Conservation (phyloP, 2,797 vertebrate species). For the Microctenopoma stevenorrisi region DNA sequence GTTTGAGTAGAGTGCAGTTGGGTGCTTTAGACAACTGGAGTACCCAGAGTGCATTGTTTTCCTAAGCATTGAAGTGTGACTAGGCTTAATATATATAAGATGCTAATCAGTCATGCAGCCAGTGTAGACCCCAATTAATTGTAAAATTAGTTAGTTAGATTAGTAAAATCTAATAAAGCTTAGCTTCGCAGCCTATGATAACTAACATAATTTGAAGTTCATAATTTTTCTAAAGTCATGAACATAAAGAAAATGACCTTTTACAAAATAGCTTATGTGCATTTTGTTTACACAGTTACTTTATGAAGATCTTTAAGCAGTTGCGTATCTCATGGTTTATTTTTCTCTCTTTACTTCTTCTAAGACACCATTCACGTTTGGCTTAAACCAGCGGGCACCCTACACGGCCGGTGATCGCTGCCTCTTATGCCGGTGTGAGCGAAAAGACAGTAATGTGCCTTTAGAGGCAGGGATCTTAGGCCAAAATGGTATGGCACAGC, state of each 20-base stretch:
- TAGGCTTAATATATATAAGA: neutral
- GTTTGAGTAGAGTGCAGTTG: constrained; percentile 23
- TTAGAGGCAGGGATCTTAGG: constrained; percentile 85
- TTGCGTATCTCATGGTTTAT: neutral
- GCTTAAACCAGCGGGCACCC: constrained; percentile 93
- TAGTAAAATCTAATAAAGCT: neutral
- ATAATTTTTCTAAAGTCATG: too few species aligned
- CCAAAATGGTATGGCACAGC: constrained; percentile 87
- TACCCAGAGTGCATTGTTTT: constrained; percentile 14
- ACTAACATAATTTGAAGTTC: neutral
- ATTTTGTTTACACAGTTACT: neutral
- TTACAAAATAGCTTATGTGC: neutral
- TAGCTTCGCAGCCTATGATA: too few species aligned
- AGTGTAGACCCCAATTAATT: neutral
- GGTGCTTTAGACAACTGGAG: constrained; percentile 13
- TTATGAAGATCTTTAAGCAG: neutral
- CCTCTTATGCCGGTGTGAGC: constrained; percentile 94
- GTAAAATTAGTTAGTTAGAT: too few species aligned
- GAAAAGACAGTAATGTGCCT: constrained; percentile 88
- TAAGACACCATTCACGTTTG: constrained; percentile 96
- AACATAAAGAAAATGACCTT: neutral
- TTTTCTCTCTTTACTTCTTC: neutral
- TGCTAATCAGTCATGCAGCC: neutral
- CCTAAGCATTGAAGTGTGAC: neutral
- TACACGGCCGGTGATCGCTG: constrained; percentile 95